These are phyloP conservation scores for Paramacrobiotus metropolitanus DNA, from an alignment of 1,140 invertebrate species.

Conservation along the genomic window DNA sequence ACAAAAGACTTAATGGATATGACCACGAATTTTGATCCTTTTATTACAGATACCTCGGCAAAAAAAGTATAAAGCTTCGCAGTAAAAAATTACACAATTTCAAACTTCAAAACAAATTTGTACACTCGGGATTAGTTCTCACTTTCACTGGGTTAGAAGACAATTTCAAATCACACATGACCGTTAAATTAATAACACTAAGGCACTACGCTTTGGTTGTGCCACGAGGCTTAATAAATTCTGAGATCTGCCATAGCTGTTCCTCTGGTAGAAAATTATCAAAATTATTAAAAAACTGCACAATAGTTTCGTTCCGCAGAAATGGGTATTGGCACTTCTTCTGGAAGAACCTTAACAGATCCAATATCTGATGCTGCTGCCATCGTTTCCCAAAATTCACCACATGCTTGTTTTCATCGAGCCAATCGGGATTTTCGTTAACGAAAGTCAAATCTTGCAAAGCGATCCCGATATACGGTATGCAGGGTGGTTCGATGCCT, in stretches of 20 bases:
- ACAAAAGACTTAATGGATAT: too few relatives aligned
- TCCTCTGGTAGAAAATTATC: slow-evolving; percentile 83
- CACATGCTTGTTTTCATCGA: slow-evolving; percentile 44
- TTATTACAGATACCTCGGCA: too few relatives aligned
- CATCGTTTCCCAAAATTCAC: slow-evolving; percentile 93
- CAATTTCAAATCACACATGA: too few relatives aligned
- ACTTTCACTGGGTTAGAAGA: too few relatives aligned
- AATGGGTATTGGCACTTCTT: slow-evolving; percentile 44
- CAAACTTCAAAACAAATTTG: too few relatives aligned
- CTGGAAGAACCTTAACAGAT: slow-evolving; percentile 88
- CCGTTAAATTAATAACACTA: too few relatives aligned
- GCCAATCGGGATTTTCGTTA: slow-evolving; percentile 72
- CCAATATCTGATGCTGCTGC: slow-evolving; percentile 92
- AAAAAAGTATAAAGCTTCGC: too few relatives aligned
- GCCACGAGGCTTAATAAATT: slow-evolving; percentile 68
- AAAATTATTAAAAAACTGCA: slow-evolving; percentile 87
- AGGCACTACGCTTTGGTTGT: background rate
- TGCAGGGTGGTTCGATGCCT: slow-evolving; percentile 83
- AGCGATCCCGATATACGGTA: slow-evolving; percentile 91
- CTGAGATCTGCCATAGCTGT: slow-evolving; percentile 89
- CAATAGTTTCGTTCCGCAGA: slow-evolving; percentile 67
- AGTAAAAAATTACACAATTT: too few relatives aligned
- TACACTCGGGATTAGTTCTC: too few relatives aligned
- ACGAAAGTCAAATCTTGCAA: slow-evolving; percentile 97
- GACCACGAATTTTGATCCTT: too few relatives aligned